phyloP scores from a whole-genome alignment of 2,888 invertebrate genomes.

The Orthonychiurus folsomi region DNA sequence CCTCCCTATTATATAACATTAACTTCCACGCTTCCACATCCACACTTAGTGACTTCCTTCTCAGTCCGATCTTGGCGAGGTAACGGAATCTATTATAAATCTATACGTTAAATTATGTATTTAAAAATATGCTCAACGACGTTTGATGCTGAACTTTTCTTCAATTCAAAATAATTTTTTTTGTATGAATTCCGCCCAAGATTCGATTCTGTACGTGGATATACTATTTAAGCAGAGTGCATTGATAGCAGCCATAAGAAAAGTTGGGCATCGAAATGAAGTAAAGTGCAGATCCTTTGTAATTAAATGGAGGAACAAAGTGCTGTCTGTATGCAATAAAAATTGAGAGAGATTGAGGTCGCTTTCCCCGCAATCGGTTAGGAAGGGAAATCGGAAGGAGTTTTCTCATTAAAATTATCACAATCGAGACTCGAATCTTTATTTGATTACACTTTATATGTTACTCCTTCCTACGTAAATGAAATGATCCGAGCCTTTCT shows the following conservation, averaged over 20 bases:
- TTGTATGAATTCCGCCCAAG: no score
- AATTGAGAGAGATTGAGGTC: not conserved
- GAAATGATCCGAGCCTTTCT: no score
- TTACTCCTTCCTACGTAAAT: not conserved
- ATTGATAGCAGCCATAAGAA: no score
- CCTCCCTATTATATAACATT: slow-evolving; percentile 13
- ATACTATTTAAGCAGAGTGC: no score
- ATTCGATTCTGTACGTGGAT: no score
- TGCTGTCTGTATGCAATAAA: not conserved
- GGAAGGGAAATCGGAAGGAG: not conserved
- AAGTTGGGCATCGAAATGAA: not conserved
- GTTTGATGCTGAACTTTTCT: no score
- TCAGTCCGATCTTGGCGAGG: not conserved
- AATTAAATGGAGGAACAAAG: not conserved
- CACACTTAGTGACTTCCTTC: slow-evolving; percentile 2
- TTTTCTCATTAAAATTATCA: slow-evolving; percentile 1
- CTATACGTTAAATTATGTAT: no score
- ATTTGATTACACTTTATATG: not conserved
- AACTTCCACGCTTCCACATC: slow-evolving; percentile 21
- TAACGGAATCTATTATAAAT: no score
- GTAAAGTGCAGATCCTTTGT: not conserved
- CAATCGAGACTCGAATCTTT: not conserved
- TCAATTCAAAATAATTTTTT: no score
- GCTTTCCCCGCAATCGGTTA: not conserved
- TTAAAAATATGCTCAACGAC: no score